Evolutionary conservation across 1,140 invertebrate genomes (phyloP).

Genomic region (Zaprionus ornatus): DNA sequence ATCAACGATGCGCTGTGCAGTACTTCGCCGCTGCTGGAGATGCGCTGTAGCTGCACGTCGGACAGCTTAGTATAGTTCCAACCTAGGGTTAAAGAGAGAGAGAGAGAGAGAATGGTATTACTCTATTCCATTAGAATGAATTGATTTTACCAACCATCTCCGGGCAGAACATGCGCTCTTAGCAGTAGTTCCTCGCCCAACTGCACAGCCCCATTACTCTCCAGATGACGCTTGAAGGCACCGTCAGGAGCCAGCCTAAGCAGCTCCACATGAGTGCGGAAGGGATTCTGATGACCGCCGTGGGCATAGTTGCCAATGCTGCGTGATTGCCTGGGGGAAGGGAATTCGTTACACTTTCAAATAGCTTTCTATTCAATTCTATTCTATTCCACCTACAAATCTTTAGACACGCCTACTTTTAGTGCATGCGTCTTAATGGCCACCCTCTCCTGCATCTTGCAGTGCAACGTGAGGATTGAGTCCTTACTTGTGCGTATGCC

Average conservation of each 20-base stretch:
- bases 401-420: constrained; percentile 83
- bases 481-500: constrained; percentile 87
- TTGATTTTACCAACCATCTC: constrained; percentile 85
- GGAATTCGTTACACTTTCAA: background rate
- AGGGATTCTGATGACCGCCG: constrained; percentile 86
- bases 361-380: background rate
- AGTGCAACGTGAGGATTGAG: constrained; percentile 86
- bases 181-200: constrained; percentile 88
- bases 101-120: background rate
- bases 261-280: constrained; percentile 86
- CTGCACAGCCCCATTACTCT: constrained; percentile 85
- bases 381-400: constrained; percentile 66
- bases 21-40: constrained; percentile 72
- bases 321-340: constrained; percentile 69
- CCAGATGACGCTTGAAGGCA: constrained; percentile 85
- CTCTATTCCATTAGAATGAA: too few species aligned
- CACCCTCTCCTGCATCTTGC: constrained; percentile 86
- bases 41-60: constrained; percentile 85
- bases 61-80: constrained; percentile 87
- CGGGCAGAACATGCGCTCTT: constrained; percentile 86
- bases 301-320: constrained; percentile 84
- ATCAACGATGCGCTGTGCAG: constrained; percentile 85
- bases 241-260: constrained; percentile 85
- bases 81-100: constrained; percentile 83
- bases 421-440: constrained; percentile 86